These are phyloP conservation scores for Benthosema pterotum DNA, from an alignment of 2,797 vertebrate genomes.

Conservation along the genomic window DNA sequence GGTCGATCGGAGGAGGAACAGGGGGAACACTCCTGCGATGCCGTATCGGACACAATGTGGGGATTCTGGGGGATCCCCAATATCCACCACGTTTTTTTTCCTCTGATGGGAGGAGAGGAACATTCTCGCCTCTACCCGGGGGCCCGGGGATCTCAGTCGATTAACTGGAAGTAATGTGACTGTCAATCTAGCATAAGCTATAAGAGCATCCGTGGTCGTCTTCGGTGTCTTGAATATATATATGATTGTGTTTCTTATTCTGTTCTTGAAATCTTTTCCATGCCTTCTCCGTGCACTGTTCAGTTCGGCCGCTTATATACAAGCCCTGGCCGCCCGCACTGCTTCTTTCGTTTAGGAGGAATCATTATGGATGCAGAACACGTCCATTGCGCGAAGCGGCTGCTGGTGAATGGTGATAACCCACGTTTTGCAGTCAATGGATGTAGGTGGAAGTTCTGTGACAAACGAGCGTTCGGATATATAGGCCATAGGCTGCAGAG, in stretches of 20 bases:
- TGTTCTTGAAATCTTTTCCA: not conserved
- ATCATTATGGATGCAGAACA: constrained; percentile 66
- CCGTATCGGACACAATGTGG: not conserved
- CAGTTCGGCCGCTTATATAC: too few species aligned
- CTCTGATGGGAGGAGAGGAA: not conserved
- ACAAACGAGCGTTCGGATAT: constrained; percentile 24
- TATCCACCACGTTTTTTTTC: not conserved
- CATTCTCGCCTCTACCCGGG: not conserved
- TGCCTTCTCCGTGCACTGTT: not conserved
- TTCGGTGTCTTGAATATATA: not conserved
- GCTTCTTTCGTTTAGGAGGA: constrained; percentile 43
- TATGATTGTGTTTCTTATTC: not conserved
- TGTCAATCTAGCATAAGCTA: too few species aligned
- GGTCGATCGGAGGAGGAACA: not conserved
- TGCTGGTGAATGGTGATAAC: too few species aligned
- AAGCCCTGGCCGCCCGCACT: constrained; percentile 1
- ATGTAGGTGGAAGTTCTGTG: constrained; percentile 53
- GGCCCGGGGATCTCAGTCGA: not conserved
- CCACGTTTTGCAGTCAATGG: constrained; percentile 44
- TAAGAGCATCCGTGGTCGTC: constrained; percentile 4
- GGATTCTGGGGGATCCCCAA: not conserved
- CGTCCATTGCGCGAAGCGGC: constrained; percentile 37
- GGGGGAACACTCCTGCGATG: not conserved
- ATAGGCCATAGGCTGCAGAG: constrained; percentile 29
- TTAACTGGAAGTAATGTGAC: not conserved